A percentile compares a stretch with the other conserved stretches of the same genome.
phyloP scores from a whole-genome alignment of 2,113 vertebrate species.

The Seriola rivoliana region DNA sequence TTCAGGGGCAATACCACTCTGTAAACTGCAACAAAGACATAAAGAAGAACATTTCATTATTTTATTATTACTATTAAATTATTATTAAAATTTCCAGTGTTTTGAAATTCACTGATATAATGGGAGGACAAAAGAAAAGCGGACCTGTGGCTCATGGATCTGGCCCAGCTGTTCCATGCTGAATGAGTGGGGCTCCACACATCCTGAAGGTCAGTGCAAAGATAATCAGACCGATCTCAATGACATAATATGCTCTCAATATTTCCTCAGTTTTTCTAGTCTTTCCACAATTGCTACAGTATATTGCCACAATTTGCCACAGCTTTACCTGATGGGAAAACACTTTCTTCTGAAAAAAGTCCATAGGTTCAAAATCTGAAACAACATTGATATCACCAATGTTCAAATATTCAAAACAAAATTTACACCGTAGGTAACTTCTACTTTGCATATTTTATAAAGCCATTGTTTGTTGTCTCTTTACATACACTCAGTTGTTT shows the following conservation, averaged over 20 bases:
- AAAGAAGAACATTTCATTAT: not conserved
- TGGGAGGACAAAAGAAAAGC: not conserved
- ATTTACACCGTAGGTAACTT: not conserved
- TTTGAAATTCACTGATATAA: not conserved
- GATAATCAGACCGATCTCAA: not conserved
- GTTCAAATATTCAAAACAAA: not conserved
- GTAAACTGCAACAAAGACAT: conserved; percentile 67
- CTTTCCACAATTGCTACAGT: not conserved
- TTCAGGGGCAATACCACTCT: conserved; percentile 71
- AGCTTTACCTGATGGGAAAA: conserved; percentile 77
- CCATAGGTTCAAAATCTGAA: conserved; percentile 87
- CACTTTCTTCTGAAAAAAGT: conserved; percentile 79
- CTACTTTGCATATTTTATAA: not conserved
- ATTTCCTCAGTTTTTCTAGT: not conserved
- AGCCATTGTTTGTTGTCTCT: not conserved
- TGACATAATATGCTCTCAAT: not conserved
- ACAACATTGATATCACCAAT: conserved; percentile 45
- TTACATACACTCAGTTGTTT: not conserved
- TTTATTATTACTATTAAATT: too few relatives aligned
- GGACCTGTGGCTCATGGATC: conserved; percentile 82
- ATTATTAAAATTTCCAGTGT: not conserved
- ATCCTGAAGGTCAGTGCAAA: conserved; percentile 67
- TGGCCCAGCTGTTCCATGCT: conserved; percentile 82
- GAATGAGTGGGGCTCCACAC: conserved; percentile 75
- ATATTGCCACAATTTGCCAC: not conserved